These are phyloP conservation scores for Nannospalax galili DNA, from an alignment of 2,113 vertebrate genomes.

Conservation along the genomic window DNA sequence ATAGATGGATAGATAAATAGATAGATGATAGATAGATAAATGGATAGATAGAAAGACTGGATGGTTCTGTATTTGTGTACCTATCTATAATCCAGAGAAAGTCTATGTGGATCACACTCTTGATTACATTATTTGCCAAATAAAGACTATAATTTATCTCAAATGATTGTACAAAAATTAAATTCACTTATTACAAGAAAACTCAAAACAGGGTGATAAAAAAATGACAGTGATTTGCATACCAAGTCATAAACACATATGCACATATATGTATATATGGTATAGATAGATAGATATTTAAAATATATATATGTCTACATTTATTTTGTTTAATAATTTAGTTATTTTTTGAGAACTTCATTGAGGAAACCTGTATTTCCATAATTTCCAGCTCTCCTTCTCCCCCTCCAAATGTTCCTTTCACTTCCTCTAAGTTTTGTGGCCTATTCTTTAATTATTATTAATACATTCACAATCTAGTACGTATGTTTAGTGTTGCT, in stretches of 20 bases:
- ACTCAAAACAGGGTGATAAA: neutral
- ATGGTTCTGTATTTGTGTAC: neutral
- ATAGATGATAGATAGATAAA: neutral
- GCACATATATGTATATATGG: too few species aligned
- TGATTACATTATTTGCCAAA: neutral
- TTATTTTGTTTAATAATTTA: neutral
- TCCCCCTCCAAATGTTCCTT: too few species aligned
- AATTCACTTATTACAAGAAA: slow-evolving; percentile 31
- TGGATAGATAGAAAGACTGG: neutral
- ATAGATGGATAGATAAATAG: neutral
- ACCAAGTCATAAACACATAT: neutral
- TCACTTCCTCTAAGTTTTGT: too few species aligned
- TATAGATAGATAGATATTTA: too few species aligned
- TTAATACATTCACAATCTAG: too few species aligned
- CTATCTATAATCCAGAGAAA: neutral
- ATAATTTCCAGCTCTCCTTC: too few species aligned
- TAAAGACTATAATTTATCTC: neutral
- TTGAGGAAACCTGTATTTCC: too few species aligned
- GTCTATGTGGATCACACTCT: neutral
- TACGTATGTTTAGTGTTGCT: too few species aligned
- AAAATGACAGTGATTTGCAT: slow-evolving; percentile 1
- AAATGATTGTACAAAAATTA: neutral
- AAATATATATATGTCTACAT: neutral
- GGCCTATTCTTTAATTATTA: too few species aligned
- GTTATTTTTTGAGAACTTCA: too few species aligned